Percentiles rank a stretch among this genome's conserved stretches.
Conservation (phyloP, 2,113 vertebrate genomes). For the Lethenteron camtschaticum region DNA sequence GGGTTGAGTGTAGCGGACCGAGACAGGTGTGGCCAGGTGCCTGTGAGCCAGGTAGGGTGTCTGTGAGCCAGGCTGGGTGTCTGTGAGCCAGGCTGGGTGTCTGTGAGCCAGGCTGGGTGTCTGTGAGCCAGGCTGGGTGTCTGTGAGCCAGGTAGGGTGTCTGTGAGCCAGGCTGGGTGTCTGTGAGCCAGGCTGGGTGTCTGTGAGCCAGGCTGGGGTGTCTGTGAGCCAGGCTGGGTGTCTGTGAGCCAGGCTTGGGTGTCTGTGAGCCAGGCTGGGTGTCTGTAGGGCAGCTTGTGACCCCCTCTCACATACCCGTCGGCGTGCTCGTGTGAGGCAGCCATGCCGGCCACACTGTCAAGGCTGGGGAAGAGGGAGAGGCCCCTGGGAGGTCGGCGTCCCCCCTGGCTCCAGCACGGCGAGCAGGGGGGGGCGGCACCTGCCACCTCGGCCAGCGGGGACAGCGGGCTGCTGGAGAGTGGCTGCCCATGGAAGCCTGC, state of each 20-base stretch:
- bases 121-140: neutral
- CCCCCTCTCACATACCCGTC: constrained; percentile 22
- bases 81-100: neutral
- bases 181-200: neutral
- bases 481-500: constrained; percentile 11
- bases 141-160: no score
- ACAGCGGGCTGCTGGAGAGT: constrained; percentile 10
- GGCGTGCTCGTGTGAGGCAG: constrained; percentile 26
- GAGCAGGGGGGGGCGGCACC: constrained; percentile 28
- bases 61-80: neutral
- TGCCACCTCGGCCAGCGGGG: constrained; percentile 13
- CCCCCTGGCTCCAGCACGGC: constrained; percentile 35
- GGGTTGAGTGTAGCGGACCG: neutral
- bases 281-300: neutral
- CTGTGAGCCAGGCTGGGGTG: no score
- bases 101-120: neutral
- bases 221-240: no score
- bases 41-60: no score
- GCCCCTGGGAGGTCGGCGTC: constrained; percentile 33
- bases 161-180: neutral
- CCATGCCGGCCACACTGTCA: constrained; percentile 31
- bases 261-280: neutral
- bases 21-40: no score
- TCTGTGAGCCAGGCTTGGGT: neutral
- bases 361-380: constrained; percentile 38